phyloP scores from a whole-genome alignment of 2,113 vertebrate genomes.

The Passerina amoena region DNA sequence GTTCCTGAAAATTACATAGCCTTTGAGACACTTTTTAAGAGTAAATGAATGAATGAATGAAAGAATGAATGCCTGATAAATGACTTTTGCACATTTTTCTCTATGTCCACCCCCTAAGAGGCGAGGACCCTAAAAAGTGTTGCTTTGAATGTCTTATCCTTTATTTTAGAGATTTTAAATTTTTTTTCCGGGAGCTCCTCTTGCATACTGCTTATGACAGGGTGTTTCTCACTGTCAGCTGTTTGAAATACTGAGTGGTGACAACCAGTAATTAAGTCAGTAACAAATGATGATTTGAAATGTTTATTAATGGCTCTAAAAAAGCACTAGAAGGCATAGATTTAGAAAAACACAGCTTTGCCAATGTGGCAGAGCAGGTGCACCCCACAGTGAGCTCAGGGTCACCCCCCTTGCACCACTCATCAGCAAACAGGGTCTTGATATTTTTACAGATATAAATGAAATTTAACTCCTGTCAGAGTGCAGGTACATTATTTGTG shows the following conservation, averaged over 20 bases:
- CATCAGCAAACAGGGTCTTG: neutral
- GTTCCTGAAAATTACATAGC: neutral
- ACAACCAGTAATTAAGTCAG: neutral
- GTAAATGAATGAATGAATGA: too few species aligned
- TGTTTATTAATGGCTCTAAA: neutral
- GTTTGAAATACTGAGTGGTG: neutral
- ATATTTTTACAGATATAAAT: neutral
- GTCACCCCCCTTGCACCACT: rapidly evolving
- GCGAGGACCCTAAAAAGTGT: neutral
- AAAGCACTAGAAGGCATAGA: neutral
- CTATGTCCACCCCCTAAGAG: neutral
- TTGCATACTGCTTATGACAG: neutral
- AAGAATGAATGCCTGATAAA: neutral
- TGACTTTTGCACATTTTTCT: neutral
- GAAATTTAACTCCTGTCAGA: neutral
- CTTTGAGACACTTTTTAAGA: neutral
- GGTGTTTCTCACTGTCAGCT: neutral
- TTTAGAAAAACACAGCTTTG: neutral
- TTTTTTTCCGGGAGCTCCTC: neutral
- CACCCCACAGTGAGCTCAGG: neutral
- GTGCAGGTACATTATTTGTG: neutral
- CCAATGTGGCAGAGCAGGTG: neutral
- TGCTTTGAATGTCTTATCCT: neutral
- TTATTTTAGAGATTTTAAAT: neutral
- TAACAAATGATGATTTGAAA: neutral